Evolutionary conservation across 2,113 vertebrate genomes (phyloP), one percentile per base, ranked within the genome.

Genomic region (Oenanthe melanoleuca): DNA sequence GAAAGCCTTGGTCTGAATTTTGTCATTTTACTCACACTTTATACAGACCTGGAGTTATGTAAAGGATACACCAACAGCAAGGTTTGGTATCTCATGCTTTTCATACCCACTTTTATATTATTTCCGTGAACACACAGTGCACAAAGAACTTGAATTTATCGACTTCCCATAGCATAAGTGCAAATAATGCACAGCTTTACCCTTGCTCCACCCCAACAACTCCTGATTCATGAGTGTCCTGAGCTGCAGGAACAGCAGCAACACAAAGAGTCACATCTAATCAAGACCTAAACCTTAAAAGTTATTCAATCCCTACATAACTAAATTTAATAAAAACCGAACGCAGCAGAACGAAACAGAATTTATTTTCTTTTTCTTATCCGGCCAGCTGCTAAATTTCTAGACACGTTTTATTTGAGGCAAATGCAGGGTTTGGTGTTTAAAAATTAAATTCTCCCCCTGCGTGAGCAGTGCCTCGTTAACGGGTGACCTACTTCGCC

Each of bases 401-500:
- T 40, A 37, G 15, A 40, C 11, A 8, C 0, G 0, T 80, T 84
- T 80, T 59, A 66, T 71, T 80, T 70, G 55, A 20, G 44, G 66
- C 59, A 63, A 89, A 80, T 16, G 72, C 50, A 19, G 74, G 77
- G 28, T 52, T 45, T 34, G 49, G 52, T 80, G 89, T 86, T 95
- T 95, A 82, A 95, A 95, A 93, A 96, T 89, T 80, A 70, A 92
- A 95, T 92, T 82, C 82, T 74, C 90, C 85, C 88, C 59, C 86
- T 26, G 78, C 11, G 6, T 60, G 88, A 94, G 31, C 90, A n/a
- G 75, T 25, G 64, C 29, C 95, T 96, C 70, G 95, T 96, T 96
- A 96, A 74, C 80, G 33, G 53, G 80, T 97, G 97, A 97, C 97
- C 97, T 97, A 97, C 93, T 97, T 97, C 80, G 73, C 96, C 77